phyloP scores from a whole-genome alignment of 2,888 invertebrate species.

The Candidula unifasciata region DNA sequence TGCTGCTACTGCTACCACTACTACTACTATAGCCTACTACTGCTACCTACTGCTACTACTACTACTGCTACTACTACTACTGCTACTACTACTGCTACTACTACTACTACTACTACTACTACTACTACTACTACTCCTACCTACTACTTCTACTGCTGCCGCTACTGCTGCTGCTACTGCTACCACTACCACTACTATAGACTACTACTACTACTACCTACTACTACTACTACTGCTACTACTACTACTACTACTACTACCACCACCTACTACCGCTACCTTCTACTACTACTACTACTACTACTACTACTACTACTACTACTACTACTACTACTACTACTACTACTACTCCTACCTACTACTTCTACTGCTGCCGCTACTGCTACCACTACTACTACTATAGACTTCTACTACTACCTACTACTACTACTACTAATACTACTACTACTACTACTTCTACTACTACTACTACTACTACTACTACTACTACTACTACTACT shows the following conservation, averaged over 20 bases:
- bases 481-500: slow-evolving; percentile 9
- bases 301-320: slow-evolving; percentile 37
- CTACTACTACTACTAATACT: not conserved
- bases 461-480: slow-evolving; percentile 9
- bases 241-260: slow-evolving; percentile 37
- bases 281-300: slow-evolving; percentile 35
- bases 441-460: slow-evolving; percentile 5
- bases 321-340: slow-evolving; percentile 44
- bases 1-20: slow-evolving; percentile 12
- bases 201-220: slow-evolving; percentile 10
- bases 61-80: slow-evolving; percentile 35
- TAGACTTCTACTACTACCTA: not conserved
- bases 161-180: slow-evolving; percentile 31
- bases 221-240: slow-evolving; percentile 16
- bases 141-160: slow-evolving; percentile 28
- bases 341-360: slow-evolving; percentile 13
- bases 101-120: slow-evolving; percentile 19
- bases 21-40: slow-evolving; percentile 24
- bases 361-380: slow-evolving; percentile 14
- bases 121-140: slow-evolving; percentile 20
- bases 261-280: not conserved
- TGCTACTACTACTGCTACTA: slow-evolving; percentile 37
- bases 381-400: slow-evolving; percentile 17
- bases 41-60: slow-evolving; percentile 15
- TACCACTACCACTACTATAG: not conserved